These are phyloP conservation scores for Pseudochirops corinnae DNA, from an alignment of 2,797 vertebrate species.

Conservation along the genomic window DNA sequence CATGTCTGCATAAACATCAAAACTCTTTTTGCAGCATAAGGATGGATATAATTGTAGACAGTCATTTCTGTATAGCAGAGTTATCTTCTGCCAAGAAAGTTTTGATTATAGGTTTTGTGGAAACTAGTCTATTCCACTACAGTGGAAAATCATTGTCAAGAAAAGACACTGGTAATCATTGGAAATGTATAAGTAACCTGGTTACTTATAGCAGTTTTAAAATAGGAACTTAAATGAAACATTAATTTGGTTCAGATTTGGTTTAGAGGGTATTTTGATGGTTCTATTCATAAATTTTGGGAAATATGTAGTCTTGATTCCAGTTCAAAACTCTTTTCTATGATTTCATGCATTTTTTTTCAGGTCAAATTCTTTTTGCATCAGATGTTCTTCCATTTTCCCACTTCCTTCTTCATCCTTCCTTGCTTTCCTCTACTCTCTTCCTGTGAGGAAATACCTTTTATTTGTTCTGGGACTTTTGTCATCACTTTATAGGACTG, in stretches of 20 bases:
- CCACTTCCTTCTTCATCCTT: constrained; percentile 5
- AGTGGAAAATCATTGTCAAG: constrained; percentile 34
- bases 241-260: constrained; percentile 1
- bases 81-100: constrained; percentile 64
- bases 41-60: constrained; percentile 45
- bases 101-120: constrained; percentile 66
- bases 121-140: constrained; percentile 51
- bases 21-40: constrained; percentile 55
- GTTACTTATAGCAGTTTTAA: constrained; percentile 6
- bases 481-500: not conserved
- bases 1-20: constrained; percentile 59
- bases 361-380: constrained; percentile 39
- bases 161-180: not conserved
- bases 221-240: constrained; percentile 25
- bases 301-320: constrained; percentile 14
- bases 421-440: constrained; percentile 3
- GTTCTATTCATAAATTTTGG: constrained; percentile 13
- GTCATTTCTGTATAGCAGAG: constrained; percentile 65
- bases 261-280: not conserved
- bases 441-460: constrained; percentile 29
- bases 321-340: constrained; percentile 45
- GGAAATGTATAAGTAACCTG: constrained; percentile 6
- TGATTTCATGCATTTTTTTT: not conserved
- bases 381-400: not conserved
- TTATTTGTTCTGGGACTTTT: constrained; percentile 43